phyloP scores from a whole-genome alignment of 1,140 invertebrate species.

The Paraescarpia echinospica region DNA sequence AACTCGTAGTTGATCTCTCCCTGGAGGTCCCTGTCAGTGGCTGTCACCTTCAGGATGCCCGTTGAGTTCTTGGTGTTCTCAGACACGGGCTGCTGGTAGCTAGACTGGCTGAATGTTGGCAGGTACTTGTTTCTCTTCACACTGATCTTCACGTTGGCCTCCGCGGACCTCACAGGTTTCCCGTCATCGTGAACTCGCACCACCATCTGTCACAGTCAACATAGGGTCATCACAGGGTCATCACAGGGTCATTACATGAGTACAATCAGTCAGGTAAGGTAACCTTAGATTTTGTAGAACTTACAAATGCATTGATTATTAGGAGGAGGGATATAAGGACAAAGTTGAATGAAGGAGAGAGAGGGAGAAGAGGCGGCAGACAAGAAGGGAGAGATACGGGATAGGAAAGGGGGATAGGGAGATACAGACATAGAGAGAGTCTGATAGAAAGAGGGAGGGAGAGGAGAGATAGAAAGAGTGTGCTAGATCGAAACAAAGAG shows the following conservation, averaged over 20 bases:
- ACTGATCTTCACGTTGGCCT: conserved; percentile 31
- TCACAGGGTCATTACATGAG: neutral
- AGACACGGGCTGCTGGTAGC: conserved; percentile 4
- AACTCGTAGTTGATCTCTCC: conserved; percentile 11
- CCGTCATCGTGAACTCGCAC: conserved; percentile 23
- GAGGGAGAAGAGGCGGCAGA: no score
- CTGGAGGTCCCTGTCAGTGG: conserved; percentile 20
- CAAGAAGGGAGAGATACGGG: no score
- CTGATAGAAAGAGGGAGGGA: neutral
- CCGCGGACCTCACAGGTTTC: conserved; percentile 10
- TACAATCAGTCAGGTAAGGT: neutral
- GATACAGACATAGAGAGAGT: no score
- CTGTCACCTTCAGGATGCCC: conserved; percentile 21
- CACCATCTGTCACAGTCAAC: conserved; percentile 14
- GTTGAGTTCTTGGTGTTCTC: conserved; percentile 19
- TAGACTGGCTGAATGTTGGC: neutral
- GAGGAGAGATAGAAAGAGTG: neutral
- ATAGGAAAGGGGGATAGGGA: no score
- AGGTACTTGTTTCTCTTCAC: conserved; percentile 23
- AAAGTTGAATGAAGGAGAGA: no score
- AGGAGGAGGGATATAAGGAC: no score
- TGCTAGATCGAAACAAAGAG: no score
- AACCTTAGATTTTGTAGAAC: no score
- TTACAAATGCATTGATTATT: no score
- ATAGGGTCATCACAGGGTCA: neutral